phyloP scores from a whole-genome alignment of 2,797 vertebrate genomes.

The Emys orbicularis region DNA sequence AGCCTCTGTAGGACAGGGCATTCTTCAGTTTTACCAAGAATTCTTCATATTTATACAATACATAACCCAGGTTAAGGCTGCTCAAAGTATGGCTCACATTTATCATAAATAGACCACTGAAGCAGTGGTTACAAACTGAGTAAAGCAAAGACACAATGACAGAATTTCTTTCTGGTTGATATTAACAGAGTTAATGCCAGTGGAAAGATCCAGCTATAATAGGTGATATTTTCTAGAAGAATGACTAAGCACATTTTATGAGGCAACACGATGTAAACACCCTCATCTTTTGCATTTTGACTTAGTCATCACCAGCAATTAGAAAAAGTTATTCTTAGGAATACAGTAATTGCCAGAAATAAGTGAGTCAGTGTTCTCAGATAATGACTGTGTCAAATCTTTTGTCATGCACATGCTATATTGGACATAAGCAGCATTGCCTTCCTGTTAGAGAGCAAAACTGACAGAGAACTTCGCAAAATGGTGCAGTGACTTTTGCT shows the following conservation, averaged over 20 bases:
- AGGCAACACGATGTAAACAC: neutral
- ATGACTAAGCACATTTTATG: neutral
- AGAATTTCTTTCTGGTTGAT: neutral
- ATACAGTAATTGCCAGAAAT: neutral
- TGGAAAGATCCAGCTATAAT: neutral
- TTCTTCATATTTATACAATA: neutral
- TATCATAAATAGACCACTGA: conserved; percentile 5
- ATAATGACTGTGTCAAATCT: neutral
- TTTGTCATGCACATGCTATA: neutral
- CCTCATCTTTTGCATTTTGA: neutral
- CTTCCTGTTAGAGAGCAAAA: conserved; percentile 1
- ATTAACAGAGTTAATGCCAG: neutral
- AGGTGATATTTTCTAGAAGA: neutral
- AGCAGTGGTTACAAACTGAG: neutral
- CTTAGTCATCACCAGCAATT: conserved; percentile 2
- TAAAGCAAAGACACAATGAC: neutral
- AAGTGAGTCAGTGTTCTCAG: neutral
- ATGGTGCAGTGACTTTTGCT: neutral
- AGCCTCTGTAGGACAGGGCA: neutral
- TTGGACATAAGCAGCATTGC: neutral
- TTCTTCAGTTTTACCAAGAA: neutral
- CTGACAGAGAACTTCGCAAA: neutral
- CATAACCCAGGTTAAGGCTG: neutral
- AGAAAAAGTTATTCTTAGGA: conserved; percentile 25
- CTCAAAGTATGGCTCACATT: neutral